Base-by-base conservation (phyloP, 2,888 invertebrate species). In the Lapara coniferarum region DNA sequence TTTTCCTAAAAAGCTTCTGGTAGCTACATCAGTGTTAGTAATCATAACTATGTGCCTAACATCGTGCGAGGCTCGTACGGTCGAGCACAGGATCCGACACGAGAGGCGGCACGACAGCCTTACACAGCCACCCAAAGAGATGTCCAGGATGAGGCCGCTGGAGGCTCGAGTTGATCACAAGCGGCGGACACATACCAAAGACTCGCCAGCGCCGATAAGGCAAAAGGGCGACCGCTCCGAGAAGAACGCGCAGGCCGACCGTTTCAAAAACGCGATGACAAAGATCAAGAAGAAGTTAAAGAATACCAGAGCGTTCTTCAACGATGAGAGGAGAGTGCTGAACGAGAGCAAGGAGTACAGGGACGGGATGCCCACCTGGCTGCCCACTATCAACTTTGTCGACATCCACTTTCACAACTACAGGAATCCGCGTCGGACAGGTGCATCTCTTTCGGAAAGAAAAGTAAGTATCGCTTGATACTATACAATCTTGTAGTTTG, bases 1-100 rank as follows among this genome's bases (percentile, higher is more conserved):
- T 92, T 92, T 92, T 90, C 86, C 91, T 85, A 93, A 91, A 90
- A 93, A 89, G 92, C 92, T 93, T 85, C 89, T 93, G 88, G 89
- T 92, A 89, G 93, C 92, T 90, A 84, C 88, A 86, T 87, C 90
- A 75, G 76, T 93, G 85, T 81, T 92, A 80, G 83, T 90, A 75
- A 84, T 93, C 78, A 78, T 93, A 81, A 84, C 90, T 69, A 93
- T 92, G 92, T 89, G 90, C 80, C 83, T 92, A 74, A 88, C 85
- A 77, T 88, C 90, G 78, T 81, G 83, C 59, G 92, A 92, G 74
- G 89, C 89, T 70, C 83, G 88, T 55, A 75, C 88, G 68, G 70
- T 87, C 69, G 87, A 88, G 67, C 89, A 89, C 74, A 91, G 80
- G 75, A 78, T 85, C 71, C 82, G 92, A 71, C 92, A 91, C 77